Percentiles rank a stretch among this genome's conserved stretches.
Evolutionary conservation across 2,797 vertebrate species (phyloP).

Genomic region (Fratercula arctica): DNA sequence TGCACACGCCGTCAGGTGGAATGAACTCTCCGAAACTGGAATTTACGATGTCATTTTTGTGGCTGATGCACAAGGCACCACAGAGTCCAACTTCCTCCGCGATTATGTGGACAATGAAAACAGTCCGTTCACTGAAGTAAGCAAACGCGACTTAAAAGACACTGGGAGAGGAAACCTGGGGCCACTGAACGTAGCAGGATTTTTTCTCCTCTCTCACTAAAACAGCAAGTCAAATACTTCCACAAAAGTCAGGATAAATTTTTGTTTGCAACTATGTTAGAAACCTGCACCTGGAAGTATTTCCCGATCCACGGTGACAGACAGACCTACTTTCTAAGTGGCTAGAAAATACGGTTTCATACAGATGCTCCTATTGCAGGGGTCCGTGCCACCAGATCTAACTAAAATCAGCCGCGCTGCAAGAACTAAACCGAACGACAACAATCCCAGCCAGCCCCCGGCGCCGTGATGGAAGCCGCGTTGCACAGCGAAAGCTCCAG

Average conservation of each 20-base stretch:
- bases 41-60: not conserved
- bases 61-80: not conserved
- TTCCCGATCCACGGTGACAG: not conserved
- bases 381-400: not conserved
- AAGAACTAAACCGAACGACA: not conserved
- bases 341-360: fast-evolving
- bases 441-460: not conserved
- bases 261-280: not conserved
- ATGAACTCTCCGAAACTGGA: not conserved
- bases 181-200: not conserved
- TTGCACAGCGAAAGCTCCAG: not conserved
- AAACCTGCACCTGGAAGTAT: not conserved
- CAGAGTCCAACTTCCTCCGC: not conserved
- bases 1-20: not conserved
- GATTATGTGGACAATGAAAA: not conserved
- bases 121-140: not conserved
- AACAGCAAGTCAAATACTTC: not conserved
- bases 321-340: not conserved
- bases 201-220: not conserved
- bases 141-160: not conserved
- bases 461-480: not conserved
- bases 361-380: not conserved
- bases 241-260: not conserved
- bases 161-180: not conserved
- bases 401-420: not conserved